Conservation (phyloP, 2,113 vertebrate species). For the Sinocyclocheilus grahami region DNA sequence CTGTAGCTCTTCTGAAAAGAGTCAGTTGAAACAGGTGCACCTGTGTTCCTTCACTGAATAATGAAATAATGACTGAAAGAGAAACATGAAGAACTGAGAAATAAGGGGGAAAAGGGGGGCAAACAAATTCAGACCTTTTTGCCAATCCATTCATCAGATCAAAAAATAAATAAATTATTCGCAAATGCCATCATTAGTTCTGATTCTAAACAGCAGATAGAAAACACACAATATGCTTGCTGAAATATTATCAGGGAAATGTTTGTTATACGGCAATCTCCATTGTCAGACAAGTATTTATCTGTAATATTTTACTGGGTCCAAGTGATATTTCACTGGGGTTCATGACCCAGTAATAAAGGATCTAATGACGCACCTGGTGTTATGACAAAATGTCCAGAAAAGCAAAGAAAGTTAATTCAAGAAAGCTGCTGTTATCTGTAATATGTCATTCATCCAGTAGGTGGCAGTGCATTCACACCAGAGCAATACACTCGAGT, state of each 20-base stretch:
- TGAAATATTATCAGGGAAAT: too few relatives aligned
- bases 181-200: too few relatives aligned
- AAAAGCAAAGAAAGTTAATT: neutral
- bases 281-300: too few relatives aligned
- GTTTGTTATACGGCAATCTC: too few relatives aligned
- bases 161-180: too few relatives aligned
- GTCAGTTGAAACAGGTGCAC: slow-evolving; percentile 57
- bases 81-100: slow-evolving; percentile 17
- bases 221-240: too few relatives aligned
- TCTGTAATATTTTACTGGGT: too few relatives aligned
- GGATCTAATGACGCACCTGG: neutral
- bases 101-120: too few relatives aligned
- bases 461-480: slow-evolving; percentile 36
- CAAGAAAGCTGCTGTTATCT: neutral
- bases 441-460: slow-evolving; percentile 18
- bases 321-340: too few relatives aligned
- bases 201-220: too few relatives aligned
- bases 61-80: slow-evolving; percentile 22
- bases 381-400: neutral
- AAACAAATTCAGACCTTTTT: too few relatives aligned
- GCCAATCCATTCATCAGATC: too few relatives aligned
- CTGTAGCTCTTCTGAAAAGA: slow-evolving; percentile 21
- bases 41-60: slow-evolving; percentile 37
- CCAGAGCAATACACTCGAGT: neutral
- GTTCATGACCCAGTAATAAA: neutral